Conservation (phyloP, 2,888 invertebrate species). For the Cynaeus angustus region DNA sequence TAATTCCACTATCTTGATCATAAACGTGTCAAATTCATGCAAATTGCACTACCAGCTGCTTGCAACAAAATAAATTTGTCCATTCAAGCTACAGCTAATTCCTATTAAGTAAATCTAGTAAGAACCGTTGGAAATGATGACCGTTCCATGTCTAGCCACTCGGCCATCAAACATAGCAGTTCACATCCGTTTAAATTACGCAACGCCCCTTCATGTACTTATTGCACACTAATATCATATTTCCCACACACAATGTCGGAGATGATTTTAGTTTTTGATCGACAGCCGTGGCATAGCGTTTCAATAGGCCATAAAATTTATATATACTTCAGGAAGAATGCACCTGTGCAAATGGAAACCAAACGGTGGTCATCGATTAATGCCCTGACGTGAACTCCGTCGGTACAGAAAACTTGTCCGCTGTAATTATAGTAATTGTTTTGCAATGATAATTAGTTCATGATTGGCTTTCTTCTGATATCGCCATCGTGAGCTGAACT, state of each 20-base stretch:
- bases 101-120: conserved; percentile 12
- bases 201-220: conserved; percentile 17
- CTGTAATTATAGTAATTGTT: conserved; percentile 37
- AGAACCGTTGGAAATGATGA: conserved; percentile 41
- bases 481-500: too few species aligned
- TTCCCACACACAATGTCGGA: conserved; percentile 21
- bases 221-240: conserved; percentile 7
- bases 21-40: background rate
- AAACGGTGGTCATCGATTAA: conserved; percentile 25
- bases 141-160: conserved; percentile 35
- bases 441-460: conserved; percentile 22
- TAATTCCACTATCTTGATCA: conserved; percentile 22
- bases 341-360: conserved; percentile 4
- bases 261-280: conserved; percentile 9
- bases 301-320: background rate
- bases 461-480: conserved; percentile 28
- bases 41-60: background rate
- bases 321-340: background rate
- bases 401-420: conserved; percentile 33
- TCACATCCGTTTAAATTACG: conserved; percentile 34
- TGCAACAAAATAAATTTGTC: background rate
- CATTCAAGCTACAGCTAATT: conserved; percentile 6
- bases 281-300: background rate
- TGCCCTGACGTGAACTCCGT: conserved; percentile 35
- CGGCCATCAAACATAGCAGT: conserved; percentile 14